phyloP scores from a whole-genome alignment of 1,140 invertebrate genomes.

The Pinna nobilis region DNA sequence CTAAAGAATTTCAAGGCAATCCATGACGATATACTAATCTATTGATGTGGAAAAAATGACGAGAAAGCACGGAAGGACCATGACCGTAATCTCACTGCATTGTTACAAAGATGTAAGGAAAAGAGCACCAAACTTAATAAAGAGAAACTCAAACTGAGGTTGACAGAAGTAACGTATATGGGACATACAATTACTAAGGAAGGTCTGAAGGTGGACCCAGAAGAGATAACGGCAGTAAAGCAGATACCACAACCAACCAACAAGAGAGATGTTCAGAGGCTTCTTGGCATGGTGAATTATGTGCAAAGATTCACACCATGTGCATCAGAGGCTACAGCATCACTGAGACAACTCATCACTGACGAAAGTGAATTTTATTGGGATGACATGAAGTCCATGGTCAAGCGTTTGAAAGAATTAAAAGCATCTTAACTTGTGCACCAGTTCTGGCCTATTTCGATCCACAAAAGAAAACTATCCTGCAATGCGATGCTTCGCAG shows the following conservation, averaged over 20 bases:
- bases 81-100: not conserved
- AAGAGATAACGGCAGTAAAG: too few species aligned
- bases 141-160: too few species aligned
- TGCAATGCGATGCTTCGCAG: constrained; percentile 37
- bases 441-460: constrained; percentile 33
- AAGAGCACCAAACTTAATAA: not conserved
- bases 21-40: too few species aligned
- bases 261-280: not conserved
- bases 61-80: not conserved
- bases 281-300: constrained; percentile 11
- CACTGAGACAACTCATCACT: constrained; percentile 25
- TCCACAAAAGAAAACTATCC: constrained; percentile 23
- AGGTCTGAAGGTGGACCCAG: not conserved
- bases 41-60: not conserved
- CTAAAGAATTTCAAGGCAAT: too few species aligned
- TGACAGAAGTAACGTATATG: too few species aligned
- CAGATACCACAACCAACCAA: not conserved
- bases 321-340: constrained; percentile 30
- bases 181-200: not conserved
- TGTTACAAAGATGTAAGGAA: not conserved
- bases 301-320: constrained; percentile 30
- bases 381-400: not conserved
- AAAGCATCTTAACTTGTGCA: constrained; percentile 8
- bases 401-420: constrained; percentile 1
- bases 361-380: constrained; percentile 27